These are phyloP conservation scores for Actenoides hombroni DNA, from an alignment of 2,113 vertebrate genomes.

Conservation along the genomic window DNA sequence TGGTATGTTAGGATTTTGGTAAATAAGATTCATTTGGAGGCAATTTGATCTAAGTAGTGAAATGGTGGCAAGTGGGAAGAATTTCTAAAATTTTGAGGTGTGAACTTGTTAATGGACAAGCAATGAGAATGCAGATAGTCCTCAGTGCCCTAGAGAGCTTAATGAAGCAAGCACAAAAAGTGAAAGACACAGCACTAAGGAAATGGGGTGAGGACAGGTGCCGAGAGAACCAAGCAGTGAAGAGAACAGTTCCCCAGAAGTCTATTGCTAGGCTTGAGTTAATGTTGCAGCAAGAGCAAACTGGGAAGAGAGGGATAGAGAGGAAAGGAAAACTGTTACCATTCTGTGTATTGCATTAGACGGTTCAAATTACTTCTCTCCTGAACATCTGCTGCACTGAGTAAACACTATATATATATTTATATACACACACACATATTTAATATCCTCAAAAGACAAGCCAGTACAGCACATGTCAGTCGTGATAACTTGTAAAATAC, in stretches of 20 bases:
- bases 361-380: background rate
- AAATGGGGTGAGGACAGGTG: background rate
- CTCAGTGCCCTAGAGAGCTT: background rate
- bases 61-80: background rate
- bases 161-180: background rate
- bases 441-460: background rate
- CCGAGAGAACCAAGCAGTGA: background rate
- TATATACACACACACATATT: background rate
- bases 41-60: background rate
- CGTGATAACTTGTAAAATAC: background rate
- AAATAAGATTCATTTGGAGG: background rate
- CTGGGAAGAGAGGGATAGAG: background rate
- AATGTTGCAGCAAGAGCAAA: background rate
- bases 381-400: background rate
- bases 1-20: background rate
- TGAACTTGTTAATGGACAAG: background rate
- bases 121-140: background rate
- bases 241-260: background rate
- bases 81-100: background rate
- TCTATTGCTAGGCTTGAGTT: background rate
- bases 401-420: background rate
- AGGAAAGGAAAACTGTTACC: background rate
- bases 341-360: background rate
- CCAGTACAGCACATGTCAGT: background rate
- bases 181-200: background rate